Evolutionary conservation across 2,797 vertebrate genomes (phyloP).

Genomic region (Tenualosa ilisha): DNA sequence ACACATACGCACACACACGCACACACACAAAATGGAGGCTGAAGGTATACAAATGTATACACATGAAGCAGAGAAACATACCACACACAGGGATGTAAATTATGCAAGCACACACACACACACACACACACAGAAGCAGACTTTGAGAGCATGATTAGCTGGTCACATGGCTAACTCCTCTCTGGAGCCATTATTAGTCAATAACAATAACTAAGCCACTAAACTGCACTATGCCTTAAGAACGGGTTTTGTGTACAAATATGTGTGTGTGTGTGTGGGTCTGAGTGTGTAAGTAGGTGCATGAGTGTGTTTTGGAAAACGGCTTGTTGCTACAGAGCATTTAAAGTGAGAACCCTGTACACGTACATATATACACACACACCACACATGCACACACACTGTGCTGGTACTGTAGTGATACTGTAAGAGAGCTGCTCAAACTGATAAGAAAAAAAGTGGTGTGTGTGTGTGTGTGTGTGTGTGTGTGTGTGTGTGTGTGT

Average conservation of each 20-base stretch:
- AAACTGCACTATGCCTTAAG: conserved; percentile 13
- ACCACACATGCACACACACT: not conserved
- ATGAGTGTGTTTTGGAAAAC: not conserved
- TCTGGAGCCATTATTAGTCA: not conserved
- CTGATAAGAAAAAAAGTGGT: not conserved
- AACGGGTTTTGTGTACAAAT: not conserved
- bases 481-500: not conserved
- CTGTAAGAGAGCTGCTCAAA: not conserved
- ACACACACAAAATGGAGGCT: conserved; percentile 1
- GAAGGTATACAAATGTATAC: conserved; percentile 25
- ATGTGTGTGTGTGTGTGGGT: not conserved
- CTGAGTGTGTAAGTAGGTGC: not conserved
- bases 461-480: conserved; percentile 11
- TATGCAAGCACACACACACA: not conserved
- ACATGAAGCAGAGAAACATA: not conserved
- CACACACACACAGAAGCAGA: conserved; percentile 38
- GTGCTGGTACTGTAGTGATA: too few relatives aligned
- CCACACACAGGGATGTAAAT: not conserved
- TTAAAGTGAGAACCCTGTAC: not conserved
- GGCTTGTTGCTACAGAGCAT: not conserved
- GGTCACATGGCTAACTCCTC: conserved; percentile 10
- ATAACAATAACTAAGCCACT: conserved; percentile 17
- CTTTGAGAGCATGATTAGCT: not conserved
- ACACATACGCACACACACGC: not conserved
- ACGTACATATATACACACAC: too few relatives aligned